Base-by-base conservation (phyloP, 2,888 invertebrate species). In the Pristionchus japonicus region DNA sequence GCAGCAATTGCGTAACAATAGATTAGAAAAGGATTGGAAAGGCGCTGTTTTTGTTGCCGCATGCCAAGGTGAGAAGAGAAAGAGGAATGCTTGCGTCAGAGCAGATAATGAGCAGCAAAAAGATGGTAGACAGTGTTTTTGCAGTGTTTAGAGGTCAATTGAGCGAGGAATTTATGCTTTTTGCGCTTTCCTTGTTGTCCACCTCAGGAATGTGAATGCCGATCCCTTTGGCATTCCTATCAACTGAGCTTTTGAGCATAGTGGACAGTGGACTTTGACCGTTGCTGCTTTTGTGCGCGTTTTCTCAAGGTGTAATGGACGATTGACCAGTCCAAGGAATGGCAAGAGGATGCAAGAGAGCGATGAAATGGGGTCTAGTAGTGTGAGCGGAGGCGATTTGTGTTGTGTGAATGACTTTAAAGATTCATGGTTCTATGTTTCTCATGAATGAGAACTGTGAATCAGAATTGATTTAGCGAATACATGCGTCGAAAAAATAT, bases 361-460 rank as follows among this genome's bases (percentile, higher is more conserved):
- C 11, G 70, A 70, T 34, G 52, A 27, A 43, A 77, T 77, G 77
- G 77, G 77, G 77, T 77, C 77, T 43, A 27, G 77, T 77, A 47
- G 77, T 47, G 23, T 3, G n/a, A 40, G 74, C 4, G 74, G 9
- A 40, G 31, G 34, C 64, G 37, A 9, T 37, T 70, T 31, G 70
- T 27, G 61, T 27, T 27, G 6, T 20, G 17, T 57, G n/a, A n/a
- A 23, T 20, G 37, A 70, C 70, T 34, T 20, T 37, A 37, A 34
- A 9, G 37, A 20, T 70, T 6, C n/a, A 37, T 70, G 70, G 15
- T 70, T 40, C 70, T 3, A 70, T 11, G 31, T 20, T 15, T 23
- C 37, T 31, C 37, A 67, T 31, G 20, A 0, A 31, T 67, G 3
- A 9, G n/a, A n/a, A 34, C 13, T 15, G 31, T 31, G 11, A 34